Evolutionary conservation across 2,113 vertebrate species (phyloP), one percentile per base, ranked within the genome.

Genomic region (Antechinus stuartii): DNA sequence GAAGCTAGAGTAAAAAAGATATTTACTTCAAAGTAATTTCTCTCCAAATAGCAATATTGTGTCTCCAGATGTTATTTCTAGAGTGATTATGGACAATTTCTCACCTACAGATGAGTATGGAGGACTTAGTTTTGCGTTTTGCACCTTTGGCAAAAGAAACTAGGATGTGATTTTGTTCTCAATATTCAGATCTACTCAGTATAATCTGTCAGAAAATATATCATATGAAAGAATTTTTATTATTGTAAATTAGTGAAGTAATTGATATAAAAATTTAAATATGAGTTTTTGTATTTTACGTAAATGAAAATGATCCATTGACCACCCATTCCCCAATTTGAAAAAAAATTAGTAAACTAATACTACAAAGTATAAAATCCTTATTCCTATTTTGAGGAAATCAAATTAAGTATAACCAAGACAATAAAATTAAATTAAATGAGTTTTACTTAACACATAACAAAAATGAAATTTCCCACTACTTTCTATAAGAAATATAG

Each of bases 91-190:
- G 35, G 61, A 68, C 30, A 35, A 35, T 68, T 68, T 68, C 12
- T 68, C 61, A 68, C 61, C 30, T 68, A 35, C 12, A 68, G 12
- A 35, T 68, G 61, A 68, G 30, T 68, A 30, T 68, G 61, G 30
- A 68, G 12, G 61, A 76, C 30, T 92, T 94, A 92, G 68, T 96
- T 96, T 95, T 61, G 12, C 89, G 8, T 22, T 49, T 50, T 93
- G 54, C 4, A 94, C n/a, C 50, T 57, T 68, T 1, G 35, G 53
- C 7, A 53, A 94, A 95, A 92, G 46, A 92, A 92, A 6, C 12
- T 22, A 68, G 30, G 12, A 5, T 68, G 35, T 42, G 35, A 42
- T 76, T 76, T 22, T 76, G 3, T 92, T 54, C 50, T 94, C 56
- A 25, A 2, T 90, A 22, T 94, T 25, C 35, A 92, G 91, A 94